Evolutionary conservation across 2,888 invertebrate genomes (phyloP), one percentile per base, ranked within the genome.

Genomic region (Melieria omissa): DNA sequence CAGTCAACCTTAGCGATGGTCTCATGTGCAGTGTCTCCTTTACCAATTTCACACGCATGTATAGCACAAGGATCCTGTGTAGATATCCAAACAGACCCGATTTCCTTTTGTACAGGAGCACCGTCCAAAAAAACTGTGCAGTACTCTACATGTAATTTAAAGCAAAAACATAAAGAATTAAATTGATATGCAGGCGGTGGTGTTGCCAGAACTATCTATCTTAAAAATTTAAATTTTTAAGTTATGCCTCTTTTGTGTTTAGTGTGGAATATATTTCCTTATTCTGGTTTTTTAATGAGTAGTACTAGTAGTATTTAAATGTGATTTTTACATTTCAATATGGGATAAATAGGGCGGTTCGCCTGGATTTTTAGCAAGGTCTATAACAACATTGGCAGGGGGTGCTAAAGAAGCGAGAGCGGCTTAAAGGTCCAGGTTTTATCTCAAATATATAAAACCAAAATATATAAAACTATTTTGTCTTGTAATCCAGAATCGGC

Each of bases 11-110:
- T 80, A 0, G 80, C 80, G 12, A 76, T 52, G 54, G 77, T 75
- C 58, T 79, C 80, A 7, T 75, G 71, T 3, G 80, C 78, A 60
- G 54, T 72, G 4, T 79, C 80, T 1, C 44, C 55, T 4, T 58
- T 66, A 8, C 77, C 80, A 4, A 80, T 75, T 47, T 81, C 83
- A 71, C 87, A 87, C 0, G 79, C 73, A 72, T 85, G 84, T 12
- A 80, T 77, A 41, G 81, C 72, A 61, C 87, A 87, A 5, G 84
- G 80, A 76, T 86, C 79, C 46, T 78, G 74, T 5, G 80, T 72
- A n/a, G 78, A 80, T 60, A 83, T 77, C 86, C 86, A 87, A 47
- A 82, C 78, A 1, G 85, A 80, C 4, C 85, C 86, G 5, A 86
- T 72, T 52, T 81, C 79, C 82, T 77, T 83, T 63, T 74, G 60